Evolutionary conservation across 2,888 invertebrate species (phyloP).

Genomic region (Sarcophaga rosellei): DNA sequence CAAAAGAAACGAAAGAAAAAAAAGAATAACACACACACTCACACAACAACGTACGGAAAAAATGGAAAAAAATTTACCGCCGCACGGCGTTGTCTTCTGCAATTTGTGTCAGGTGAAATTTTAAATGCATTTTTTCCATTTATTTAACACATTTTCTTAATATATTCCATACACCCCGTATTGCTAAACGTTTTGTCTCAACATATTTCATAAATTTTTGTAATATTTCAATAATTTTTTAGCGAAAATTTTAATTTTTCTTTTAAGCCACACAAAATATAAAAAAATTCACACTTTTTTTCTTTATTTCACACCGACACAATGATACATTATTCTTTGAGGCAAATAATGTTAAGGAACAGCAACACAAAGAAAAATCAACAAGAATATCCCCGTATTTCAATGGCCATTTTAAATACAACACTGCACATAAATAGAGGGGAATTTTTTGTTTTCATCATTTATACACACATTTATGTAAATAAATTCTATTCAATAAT

Average conservation of each 20-base stretch:
- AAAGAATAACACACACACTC: background rate
- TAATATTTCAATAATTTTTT: constrained; percentile 47
- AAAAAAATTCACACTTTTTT: constrained; percentile 62
- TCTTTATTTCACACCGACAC: constrained; percentile 66
- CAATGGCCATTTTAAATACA: background rate
- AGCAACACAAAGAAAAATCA: constrained; percentile 50
- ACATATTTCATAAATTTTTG: constrained; percentile 48
- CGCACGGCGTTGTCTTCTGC: constrained; percentile 66
- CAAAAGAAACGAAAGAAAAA: constrained; percentile 31
- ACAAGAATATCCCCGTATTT: constrained; percentile 40
- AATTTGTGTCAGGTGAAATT: constrained; percentile 67
- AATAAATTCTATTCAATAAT: too few relatives aligned
- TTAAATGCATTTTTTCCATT: constrained; percentile 62
- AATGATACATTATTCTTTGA: constrained; percentile 59
- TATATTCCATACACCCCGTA: constrained; percentile 48
- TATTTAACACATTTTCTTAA: constrained; percentile 22
- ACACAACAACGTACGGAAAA: constrained; percentile 44
- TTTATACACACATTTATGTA: background rate
- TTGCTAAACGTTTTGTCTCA: constrained; percentile 6
- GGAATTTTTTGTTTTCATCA: constrained; percentile 4
- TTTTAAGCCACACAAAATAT: constrained; percentile 62
- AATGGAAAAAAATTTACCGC: constrained; percentile 61
- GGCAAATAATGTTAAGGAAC: constrained; percentile 56
- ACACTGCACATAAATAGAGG: constrained; percentile 32
- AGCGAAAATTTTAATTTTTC: constrained; percentile 50